Evolutionary conservation across 1,140 invertebrate genomes (phyloP).

Genomic region (Aphelinus certus): DNA sequence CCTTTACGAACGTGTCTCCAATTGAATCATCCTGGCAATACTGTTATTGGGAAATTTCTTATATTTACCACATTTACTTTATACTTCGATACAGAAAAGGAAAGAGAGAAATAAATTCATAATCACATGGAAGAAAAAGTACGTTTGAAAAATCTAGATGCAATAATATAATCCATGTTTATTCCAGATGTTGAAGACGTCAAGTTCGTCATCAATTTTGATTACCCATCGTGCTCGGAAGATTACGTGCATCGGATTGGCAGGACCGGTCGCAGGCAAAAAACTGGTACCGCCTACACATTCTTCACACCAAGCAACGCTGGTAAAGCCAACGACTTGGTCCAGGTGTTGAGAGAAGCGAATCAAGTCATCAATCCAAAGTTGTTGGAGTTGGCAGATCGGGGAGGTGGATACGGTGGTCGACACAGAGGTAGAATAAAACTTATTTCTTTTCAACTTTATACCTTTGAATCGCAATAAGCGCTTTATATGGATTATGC

Average conservation of each 20-base stretch:
- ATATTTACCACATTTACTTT: too few species aligned
- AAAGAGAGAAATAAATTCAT: too few species aligned
- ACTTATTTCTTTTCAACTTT: too few species aligned
- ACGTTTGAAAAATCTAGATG: too few species aligned
- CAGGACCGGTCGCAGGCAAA: constrained; percentile 92
- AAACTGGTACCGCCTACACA: constrained; percentile 97
- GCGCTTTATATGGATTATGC: too few species aligned
- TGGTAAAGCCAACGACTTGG: constrained; percentile 91
- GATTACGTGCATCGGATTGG: constrained; percentile 99
- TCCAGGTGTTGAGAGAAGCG: constrained; percentile 92
- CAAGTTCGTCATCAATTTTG: constrained; percentile 99
- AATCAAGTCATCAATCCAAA: constrained; percentile 90
- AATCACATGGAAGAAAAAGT: too few species aligned
- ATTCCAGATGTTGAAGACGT: constrained; percentile 98
- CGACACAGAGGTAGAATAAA: constrained; percentile 55
- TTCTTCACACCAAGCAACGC: constrained; percentile 95
- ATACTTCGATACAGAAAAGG: too few species aligned
- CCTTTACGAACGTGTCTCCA: constrained; percentile 21
- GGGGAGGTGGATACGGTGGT: constrained; percentile 56
- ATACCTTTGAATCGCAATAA: too few species aligned
- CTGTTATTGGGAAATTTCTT: too few species aligned
- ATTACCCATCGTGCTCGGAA: constrained; percentile 98
- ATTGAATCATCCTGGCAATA: too few species aligned
- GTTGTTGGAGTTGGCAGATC: constrained; percentile 72
- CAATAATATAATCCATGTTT: constrained; percentile 36